These are phyloP conservation scores for Polydrusus tereticollis DNA, from an alignment of 2,888 invertebrate species.

Conservation along the genomic window DNA sequence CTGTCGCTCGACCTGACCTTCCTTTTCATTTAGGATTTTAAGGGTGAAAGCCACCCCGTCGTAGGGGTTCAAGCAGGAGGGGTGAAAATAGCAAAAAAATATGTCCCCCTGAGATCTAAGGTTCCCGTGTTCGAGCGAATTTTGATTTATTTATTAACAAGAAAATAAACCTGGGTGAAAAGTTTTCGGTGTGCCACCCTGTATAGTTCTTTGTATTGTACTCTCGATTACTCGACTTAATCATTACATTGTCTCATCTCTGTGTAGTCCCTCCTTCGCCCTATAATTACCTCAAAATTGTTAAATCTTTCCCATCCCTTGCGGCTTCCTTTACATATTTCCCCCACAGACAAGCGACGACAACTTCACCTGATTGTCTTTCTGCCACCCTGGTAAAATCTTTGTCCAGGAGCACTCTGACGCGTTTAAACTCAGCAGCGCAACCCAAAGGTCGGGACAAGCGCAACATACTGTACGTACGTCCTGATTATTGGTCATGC, in stretches of 20 bases:
- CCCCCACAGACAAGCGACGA: neutral
- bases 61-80: too few species aligned
- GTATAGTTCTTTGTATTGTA: too few species aligned
- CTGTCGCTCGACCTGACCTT: too few species aligned
- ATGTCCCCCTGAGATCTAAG: too few species aligned
- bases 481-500: constrained; percentile 39
- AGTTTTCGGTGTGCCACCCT: too few species aligned
- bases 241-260: neutral
- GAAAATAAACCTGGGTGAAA: too few species aligned
- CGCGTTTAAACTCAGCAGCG: constrained; percentile 44
- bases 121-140: too few species aligned
- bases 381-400: constrained; percentile 33
- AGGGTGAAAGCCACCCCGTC: too few species aligned
- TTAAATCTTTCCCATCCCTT: neutral
- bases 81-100: too few species aligned
- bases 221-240: neutral
- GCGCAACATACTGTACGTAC: constrained; percentile 32
- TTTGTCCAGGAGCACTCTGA: constrained; percentile 44
- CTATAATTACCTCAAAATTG: neutral
- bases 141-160: too few species aligned
- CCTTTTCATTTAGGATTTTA: too few species aligned
- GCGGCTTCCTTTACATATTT: neutral
- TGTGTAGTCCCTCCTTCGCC: neutral
- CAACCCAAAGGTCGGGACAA: constrained; percentile 45
- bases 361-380: constrained; percentile 1